Percentiles rank a stretch among this genome's conserved stretches.
Evolutionary conservation across 2,797 vertebrate genomes (phyloP).

Genomic region (Synaphobranchus kaupii): DNA sequence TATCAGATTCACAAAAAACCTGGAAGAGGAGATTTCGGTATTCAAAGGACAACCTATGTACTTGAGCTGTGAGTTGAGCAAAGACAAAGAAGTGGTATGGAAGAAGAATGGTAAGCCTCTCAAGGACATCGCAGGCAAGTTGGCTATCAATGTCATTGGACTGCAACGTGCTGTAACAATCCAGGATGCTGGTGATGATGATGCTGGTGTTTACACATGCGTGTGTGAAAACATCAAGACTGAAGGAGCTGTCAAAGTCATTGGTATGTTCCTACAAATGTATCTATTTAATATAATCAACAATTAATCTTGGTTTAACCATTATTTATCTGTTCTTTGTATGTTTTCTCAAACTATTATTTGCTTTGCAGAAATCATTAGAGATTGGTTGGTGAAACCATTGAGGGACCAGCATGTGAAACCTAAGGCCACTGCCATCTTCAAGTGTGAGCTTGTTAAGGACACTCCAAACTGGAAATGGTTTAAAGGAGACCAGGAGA

Average conservation of each 20-base stretch:
- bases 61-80: constrained; percentile 92
- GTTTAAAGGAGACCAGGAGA: constrained; percentile 89
- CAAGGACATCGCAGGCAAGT: constrained; percentile 73
- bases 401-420: constrained; percentile 96
- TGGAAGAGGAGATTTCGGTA: constrained; percentile 87
- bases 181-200: constrained; percentile 73
- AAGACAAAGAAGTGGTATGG: constrained; percentile 92
- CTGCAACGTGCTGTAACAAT: constrained; percentile 85
- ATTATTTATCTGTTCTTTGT: constrained; percentile 10
- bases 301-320: not conserved
- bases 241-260: constrained; percentile 82
- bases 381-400: constrained; percentile 94
- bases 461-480: constrained; percentile 94
- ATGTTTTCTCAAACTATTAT: not conserved
- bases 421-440: constrained; percentile 86
- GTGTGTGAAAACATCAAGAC: constrained; percentile 84
- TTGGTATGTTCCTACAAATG: constrained; percentile 75
- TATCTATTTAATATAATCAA: not conserved
- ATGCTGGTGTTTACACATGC: constrained; percentile 82
- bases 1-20: constrained; percentile 86
- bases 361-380: constrained; percentile 82
- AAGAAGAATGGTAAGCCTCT: constrained; percentile 85
- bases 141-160: constrained; percentile 87
- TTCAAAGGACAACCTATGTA: constrained; percentile 91
- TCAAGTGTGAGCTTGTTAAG: constrained; percentile 86